phyloP scores from a whole-genome alignment of 1,140 invertebrate species.

The Teleopsis dalmanni region DNA sequence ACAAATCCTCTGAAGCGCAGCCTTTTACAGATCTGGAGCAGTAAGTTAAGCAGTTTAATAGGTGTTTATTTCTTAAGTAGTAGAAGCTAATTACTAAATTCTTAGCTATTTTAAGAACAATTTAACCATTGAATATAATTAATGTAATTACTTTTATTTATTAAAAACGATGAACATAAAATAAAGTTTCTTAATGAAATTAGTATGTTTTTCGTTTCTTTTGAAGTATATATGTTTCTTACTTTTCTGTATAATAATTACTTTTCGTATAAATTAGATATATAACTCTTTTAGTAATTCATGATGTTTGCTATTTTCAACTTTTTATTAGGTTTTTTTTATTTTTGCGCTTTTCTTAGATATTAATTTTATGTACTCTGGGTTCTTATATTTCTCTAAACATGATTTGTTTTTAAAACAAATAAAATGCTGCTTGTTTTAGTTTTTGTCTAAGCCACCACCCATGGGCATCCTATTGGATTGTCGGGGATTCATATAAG shows the following conservation, averaged over 20 bases:
- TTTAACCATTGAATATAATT: slow-evolving; percentile 7
- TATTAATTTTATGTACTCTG: slow-evolving; percentile 21
- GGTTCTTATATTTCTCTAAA: slow-evolving; percentile 16
- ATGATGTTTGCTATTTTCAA: slow-evolving; percentile 2
- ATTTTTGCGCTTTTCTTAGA: slow-evolving; percentile 18
- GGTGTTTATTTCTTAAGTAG: no score
- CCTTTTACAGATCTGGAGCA: no score
- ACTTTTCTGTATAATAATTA: background rate
- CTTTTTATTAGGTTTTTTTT: background rate
- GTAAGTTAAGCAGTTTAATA: no score
- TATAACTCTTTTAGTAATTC: no score
- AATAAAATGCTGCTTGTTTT: slow-evolving; percentile 3
- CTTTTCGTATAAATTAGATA: background rate
- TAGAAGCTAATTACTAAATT: no score
- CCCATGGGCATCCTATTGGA: slow-evolving; percentile 33
- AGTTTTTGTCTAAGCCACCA: slow-evolving; percentile 37
- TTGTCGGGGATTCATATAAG: slow-evolving; percentile 32
- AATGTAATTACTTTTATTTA: slow-evolving; percentile 6
- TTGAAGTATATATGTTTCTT: slow-evolving; percentile 9
- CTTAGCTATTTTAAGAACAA: no score
- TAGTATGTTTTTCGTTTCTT: slow-evolving; percentile 4
- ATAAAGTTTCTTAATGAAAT: slow-evolving; percentile 8
- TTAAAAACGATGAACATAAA: slow-evolving; percentile 6
- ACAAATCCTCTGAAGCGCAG: no score
- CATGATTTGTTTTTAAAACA: slow-evolving; percentile 15